A percentile compares a stretch with the other conserved stretches of the same genome.
Evolutionary conservation across 2,797 vertebrate species (phyloP).

Genomic region (Coendou prehensilis): DNA sequence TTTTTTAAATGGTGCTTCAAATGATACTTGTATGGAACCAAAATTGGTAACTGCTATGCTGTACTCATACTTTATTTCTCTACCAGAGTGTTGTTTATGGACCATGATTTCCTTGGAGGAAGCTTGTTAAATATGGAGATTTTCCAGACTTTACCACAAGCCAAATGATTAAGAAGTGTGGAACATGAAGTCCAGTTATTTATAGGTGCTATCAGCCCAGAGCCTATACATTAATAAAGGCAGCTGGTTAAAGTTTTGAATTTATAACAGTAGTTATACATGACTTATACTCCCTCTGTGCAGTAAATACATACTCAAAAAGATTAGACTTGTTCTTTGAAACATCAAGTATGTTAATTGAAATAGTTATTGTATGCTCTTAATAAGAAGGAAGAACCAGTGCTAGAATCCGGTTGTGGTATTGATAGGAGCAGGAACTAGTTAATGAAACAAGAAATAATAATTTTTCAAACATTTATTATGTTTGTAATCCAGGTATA

Average conservation of each 20-base stretch:
- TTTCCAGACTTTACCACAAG: not conserved
- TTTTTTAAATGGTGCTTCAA: conserved; percentile 41
- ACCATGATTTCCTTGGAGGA: not conserved
- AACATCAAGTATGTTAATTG: not conserved
- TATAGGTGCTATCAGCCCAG: not conserved
- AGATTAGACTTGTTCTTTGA: conserved; percentile 48
- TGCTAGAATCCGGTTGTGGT: conserved; percentile 23
- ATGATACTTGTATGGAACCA: conserved; percentile 50
- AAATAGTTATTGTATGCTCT: conserved; percentile 5
- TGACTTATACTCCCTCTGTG: not conserved
- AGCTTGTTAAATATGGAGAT: conserved; percentile 46
- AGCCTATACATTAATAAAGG: not conserved
- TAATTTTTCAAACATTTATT: conserved; percentile 3
- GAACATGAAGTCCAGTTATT: not conserved
- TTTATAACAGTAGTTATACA: not conserved
- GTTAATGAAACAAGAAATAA: conserved; percentile 59
- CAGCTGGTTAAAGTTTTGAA: conserved; percentile 44
- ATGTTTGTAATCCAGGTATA: not conserved
- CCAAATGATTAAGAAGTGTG: conserved; percentile 33
- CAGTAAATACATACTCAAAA: conserved; percentile 22
- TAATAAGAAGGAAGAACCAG: not conserved
- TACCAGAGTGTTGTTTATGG: not conserved
- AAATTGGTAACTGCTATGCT: not conserved
- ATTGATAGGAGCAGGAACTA: conserved; percentile 10
- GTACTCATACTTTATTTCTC: conserved; percentile 1